Evolutionary conservation across 2,797 vertebrate genomes (phyloP), one percentile per base, ranked within the genome.

Genomic region (Taenioides sp.): DNA sequence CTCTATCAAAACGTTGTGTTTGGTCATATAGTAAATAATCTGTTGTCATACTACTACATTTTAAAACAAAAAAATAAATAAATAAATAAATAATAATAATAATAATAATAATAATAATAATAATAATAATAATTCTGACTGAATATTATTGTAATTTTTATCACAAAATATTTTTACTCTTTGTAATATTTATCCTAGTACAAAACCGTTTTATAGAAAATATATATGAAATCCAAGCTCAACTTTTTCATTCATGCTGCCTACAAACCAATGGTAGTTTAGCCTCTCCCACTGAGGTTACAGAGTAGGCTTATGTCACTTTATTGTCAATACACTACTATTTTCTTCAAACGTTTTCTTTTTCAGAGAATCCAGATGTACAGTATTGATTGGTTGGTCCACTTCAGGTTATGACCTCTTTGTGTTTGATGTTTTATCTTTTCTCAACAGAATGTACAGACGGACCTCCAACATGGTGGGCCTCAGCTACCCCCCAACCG

Each of bases 381-480:
- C 9, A 37, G 34, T 34, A 14, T 22, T 17, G 37, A 47, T 27
- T 16, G 25, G 17, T 59, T 27, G 23, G 25, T 28, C 40, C 40
- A 43, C 4, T 43, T 16, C 59, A 61, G 27, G 17, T 62, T 28
- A n/a, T 34, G 31, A 62, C 31, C 17, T 62, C 11, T 62, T 37
- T 20, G 60, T 34, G 18, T 81, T 86, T 92, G 83, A 90, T 90
- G 88, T 90, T 81, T 90, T 92, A 76, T 95, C 90, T 94, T 82
- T 0, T 91, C 86, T 86, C 79, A 76, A 83, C 92, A 99, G 98
- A 92, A 99, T 99, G 98, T 99, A 99, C 87, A 93, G 98, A 71
- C 92, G 98, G 61, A 99, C 97, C 79, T 99, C 98, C 83, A 99
- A 98, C 90, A 97, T 99, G 98, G 97, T 99, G 73, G 98, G 98